Conservation (phyloP, 1,140 invertebrate genomes). For the Macrosteles quadrilineatus region DNA sequence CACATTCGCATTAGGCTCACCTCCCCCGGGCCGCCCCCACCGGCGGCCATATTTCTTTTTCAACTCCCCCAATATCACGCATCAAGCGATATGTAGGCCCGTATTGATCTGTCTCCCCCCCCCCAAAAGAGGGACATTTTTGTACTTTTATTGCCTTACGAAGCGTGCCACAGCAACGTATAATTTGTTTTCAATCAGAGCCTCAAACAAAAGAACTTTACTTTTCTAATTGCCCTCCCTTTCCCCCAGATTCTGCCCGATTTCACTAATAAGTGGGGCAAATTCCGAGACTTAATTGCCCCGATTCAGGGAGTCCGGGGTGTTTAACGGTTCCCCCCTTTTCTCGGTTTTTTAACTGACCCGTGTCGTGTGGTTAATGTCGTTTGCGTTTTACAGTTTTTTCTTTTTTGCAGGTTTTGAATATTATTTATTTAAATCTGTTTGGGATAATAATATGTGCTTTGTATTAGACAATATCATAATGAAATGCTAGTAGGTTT, state of each 20-base stretch:
- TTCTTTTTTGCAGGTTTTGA: too few relatives aligned
- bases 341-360: too few relatives aligned
- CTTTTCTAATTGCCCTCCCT: not conserved
- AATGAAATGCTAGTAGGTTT: too few relatives aligned
- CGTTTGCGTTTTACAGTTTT: too few relatives aligned
- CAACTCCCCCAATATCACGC: slow-evolving; percentile 25
- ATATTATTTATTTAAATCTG: too few relatives aligned
- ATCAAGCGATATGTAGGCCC: slow-evolving; percentile 21
- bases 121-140: slow-evolving; percentile 1
- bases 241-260: not conserved
- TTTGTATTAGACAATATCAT: too few relatives aligned
- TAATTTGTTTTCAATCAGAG: slow-evolving; percentile 7
- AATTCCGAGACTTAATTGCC: not conserved
- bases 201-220: not conserved
- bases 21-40: not conserved
- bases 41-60: slow-evolving; percentile 27
- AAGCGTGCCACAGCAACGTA: not conserved
- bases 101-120: slow-evolving; percentile 13
- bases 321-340: too few relatives aligned
- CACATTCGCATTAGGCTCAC: slow-evolving; percentile 27
- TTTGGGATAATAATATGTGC: too few relatives aligned
- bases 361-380: too few relatives aligned
- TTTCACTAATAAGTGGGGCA: slow-evolving; percentile 12
- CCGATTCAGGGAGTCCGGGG: too few relatives aligned
- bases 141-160: not conserved